Evolutionary conservation across 2,888 invertebrate genomes (phyloP), one percentile per base, ranked within the genome.

Genomic region (Diadromus collaris): DNA sequence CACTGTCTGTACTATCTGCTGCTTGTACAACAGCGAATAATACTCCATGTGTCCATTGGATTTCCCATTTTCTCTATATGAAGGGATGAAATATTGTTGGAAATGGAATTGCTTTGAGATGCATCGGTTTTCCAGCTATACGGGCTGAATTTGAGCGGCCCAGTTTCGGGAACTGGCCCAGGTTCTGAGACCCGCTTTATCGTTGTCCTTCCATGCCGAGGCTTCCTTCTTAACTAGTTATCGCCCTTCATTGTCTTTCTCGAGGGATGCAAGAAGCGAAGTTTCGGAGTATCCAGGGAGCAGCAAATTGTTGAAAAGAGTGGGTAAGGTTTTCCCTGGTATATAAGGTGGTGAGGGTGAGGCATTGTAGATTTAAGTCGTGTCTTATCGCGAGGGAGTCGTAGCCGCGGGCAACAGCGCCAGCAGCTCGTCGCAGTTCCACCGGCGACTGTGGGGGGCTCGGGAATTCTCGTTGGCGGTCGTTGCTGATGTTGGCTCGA

Each of bases 341-440:
- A 54, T 65, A 41, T 21, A 27, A 54, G 54, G 61, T 7, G 74
- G 64, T 58, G 56, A 70, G 68, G 61, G 27, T 71, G 81, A 84
- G 82, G 85, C 85, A 85, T 86, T 85, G 85, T 87, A 83, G 85
- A 87, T 88, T 87, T 85, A 83, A 87, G 85, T 86, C 87, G 87
- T 88, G 88, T 87, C 88, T 87, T 88, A 88, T 88, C 88, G 82
- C 88, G 83, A 71, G 85, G 84, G 84, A 85, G 85, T 84, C 79
- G 79, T 88, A 85, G 85, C 88, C 81, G 78, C 77, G 79, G 85
- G 83, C 79, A 67, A 71, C 71, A 74, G 60, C 64, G 34, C 82
- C 78, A 56, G 54, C 67, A 69, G 67, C 70, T 70, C 76, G 69
- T 78, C 73, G 38, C 48, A 46, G 61, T 60, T 38, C 27, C 29